These are phyloP conservation scores for Leptothorax acervorum DNA, from an alignment of 2,888 invertebrate species.

Conservation along the genomic window DNA sequence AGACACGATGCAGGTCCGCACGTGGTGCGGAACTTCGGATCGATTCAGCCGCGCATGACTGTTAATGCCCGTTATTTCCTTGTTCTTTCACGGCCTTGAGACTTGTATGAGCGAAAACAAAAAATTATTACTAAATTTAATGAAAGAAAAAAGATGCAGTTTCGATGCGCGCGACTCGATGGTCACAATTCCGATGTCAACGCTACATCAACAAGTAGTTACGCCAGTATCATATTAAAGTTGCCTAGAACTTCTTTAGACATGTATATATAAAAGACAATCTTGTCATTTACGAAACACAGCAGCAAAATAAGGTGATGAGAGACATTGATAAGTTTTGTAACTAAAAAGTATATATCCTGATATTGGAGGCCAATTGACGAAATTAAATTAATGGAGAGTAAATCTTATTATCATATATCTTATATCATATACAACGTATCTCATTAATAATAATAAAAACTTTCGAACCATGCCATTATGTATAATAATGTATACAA, in stretches of 20 bases:
- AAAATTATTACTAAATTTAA: background rate
- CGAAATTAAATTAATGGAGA: background rate
- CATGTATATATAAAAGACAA: background rate
- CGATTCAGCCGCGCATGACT: conserved; percentile 36
- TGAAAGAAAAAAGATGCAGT: background rate
- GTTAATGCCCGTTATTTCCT: background rate
- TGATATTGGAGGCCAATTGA: background rate
- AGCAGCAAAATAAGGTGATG: background rate
- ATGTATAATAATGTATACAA: background rate
- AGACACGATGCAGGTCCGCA: conserved; percentile 33
- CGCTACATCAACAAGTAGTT: background rate
- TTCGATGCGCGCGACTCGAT: background rate
- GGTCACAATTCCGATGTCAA: background rate
- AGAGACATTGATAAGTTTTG: background rate
- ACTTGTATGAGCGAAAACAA: background rate
- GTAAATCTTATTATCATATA: background rate
- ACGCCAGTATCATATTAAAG: background rate
- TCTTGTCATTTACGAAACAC: background rate
- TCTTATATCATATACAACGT: background rate
- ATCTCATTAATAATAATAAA: conserved; percentile 2
- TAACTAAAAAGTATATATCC: background rate
- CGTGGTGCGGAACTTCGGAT: conserved; percentile 1
- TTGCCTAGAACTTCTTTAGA: background rate
- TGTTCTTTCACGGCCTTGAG: background rate
- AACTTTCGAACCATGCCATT: background rate